Percentiles rank a stretch among this genome's conserved stretches.
Conservation (phyloP, 2,113 vertebrate species). For the Morone chrysops region DNA sequence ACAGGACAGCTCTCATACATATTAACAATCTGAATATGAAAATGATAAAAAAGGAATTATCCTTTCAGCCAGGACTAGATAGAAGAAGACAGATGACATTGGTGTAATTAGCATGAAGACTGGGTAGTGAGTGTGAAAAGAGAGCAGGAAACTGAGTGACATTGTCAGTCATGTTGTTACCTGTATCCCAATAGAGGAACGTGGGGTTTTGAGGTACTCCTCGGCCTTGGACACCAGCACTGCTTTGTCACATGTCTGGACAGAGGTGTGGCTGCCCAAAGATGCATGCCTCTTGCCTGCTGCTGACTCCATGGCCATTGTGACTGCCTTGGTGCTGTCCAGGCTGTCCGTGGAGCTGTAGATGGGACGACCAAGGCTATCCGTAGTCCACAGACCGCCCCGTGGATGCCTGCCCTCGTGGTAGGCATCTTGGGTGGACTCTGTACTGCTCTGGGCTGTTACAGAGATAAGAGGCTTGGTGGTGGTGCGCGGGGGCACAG, state of each 20-base stretch:
- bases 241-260: conserved; percentile 92
- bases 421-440: conserved; percentile 97
- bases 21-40: neutral
- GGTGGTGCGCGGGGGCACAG: conserved; percentile 94
- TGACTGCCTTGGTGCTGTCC: conserved; percentile 97
- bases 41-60: neutral
- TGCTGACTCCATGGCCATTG: conserved; percentile 92
- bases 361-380: conserved; percentile 86
- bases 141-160: too few species aligned
- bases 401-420: conserved; percentile 91
- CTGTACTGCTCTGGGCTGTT: conserved; percentile 99
- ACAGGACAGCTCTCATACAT: conserved; percentile 4
- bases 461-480: conserved; percentile 98
- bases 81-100: conserved; percentile 15
- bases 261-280: conserved; percentile 87
- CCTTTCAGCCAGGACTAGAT: neutral
- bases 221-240: conserved; percentile 92
- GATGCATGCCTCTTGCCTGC: conserved; percentile 88
- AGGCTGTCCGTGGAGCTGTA: conserved; percentile 97
- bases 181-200: conserved; percentile 97
- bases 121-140: neutral
- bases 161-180: conserved; percentile 76
- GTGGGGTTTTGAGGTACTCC: conserved; percentile 92
- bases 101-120: neutral
- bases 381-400: conserved; percentile 90